Evolutionary conservation across 1,140 invertebrate genomes (phyloP).

Genomic region (Contarinia nasturtii): DNA sequence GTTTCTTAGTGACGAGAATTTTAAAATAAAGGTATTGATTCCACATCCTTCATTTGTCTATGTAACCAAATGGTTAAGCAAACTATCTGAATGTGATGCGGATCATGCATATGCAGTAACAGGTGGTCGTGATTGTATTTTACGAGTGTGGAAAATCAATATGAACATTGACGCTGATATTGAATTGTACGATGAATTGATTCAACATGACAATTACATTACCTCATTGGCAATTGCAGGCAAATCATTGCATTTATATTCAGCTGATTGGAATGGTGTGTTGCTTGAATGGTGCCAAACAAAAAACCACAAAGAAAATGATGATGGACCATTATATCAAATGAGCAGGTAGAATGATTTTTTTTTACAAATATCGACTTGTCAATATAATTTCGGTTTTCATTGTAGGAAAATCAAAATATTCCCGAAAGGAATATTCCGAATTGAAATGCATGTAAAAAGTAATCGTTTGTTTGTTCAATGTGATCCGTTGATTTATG

Average conservation of each 20-base stretch:
- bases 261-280: not conserved
- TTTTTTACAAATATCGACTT: too few relatives aligned
- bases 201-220: not conserved
- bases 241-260: not conserved
- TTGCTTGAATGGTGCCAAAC: not conserved
- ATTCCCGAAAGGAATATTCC: not conserved
- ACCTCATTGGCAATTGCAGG: not conserved
- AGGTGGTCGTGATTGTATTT: not conserved
- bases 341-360: too few relatives aligned
- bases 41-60: not conserved
- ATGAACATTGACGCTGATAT: too few relatives aligned
- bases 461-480: not conserved
- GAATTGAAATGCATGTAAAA: not conserved
- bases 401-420: not conserved
- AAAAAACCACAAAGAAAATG: too few relatives aligned
- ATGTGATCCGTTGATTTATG: not conserved
- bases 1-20: not conserved
- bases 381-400: not conserved
- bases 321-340: too few relatives aligned
- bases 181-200: not conserved
- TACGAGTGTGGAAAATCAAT: not conserved
- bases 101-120: not conserved
- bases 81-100: not conserved
- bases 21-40: not conserved
- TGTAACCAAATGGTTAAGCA: not conserved